Conservation (phyloP, 1,140 invertebrate species). For the Rhopalosiphum padi region DNA sequence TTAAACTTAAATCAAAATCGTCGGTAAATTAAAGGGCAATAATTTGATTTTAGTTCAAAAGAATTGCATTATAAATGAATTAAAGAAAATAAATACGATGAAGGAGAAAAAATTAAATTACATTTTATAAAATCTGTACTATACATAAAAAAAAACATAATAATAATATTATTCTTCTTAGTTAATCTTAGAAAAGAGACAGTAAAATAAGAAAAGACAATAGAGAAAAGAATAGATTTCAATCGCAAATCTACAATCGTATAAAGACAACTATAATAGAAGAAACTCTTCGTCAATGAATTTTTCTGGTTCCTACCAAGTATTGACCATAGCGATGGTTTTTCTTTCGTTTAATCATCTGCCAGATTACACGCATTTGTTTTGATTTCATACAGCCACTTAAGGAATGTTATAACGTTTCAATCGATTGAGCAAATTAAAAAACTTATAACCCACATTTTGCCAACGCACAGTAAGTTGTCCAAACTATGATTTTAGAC, state of each 20-base stretch:
- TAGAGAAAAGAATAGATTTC: neutral
- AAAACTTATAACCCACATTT: neutral
- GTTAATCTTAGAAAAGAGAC: neutral
- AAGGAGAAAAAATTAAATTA: neutral
- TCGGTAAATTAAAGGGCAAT: neutral
- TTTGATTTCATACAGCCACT: neutral
- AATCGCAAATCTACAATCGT: neutral
- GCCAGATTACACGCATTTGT: neutral
- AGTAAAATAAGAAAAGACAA: neutral
- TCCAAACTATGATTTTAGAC: neutral
- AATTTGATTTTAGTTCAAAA: neutral
- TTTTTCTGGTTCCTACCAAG: neutral
- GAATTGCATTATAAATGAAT: neutral
- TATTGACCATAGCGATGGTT: neutral
- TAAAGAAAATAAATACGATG: neutral
- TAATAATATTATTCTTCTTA: neutral
- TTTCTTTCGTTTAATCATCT: neutral
- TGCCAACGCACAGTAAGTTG: neutral
- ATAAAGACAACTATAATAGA: neutral
- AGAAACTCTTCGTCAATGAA: neutral
- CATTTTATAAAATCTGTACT: neutral
- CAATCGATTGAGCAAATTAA: neutral
- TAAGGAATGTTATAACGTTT: neutral
- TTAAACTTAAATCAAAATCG: neutral
- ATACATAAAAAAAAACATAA: neutral